A percentile compares a stretch with the other conserved stretches of the same genome.
Conservation (phyloP, 2,888 invertebrate genomes). For the Hydroisotoma schaefferi region DNA sequence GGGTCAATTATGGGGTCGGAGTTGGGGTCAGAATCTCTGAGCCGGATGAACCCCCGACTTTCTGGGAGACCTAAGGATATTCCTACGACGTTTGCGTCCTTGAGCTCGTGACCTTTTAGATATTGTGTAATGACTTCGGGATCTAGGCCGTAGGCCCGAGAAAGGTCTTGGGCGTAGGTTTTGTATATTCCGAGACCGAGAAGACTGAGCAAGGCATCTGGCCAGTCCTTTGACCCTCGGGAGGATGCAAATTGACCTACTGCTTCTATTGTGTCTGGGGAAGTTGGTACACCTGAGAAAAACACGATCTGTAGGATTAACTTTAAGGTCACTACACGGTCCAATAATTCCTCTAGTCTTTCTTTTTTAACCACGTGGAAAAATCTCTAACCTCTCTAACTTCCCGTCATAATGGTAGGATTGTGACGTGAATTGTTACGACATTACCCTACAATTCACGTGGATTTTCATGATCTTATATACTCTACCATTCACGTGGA, state of each 20-base stretch:
- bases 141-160: conserved; percentile 8
- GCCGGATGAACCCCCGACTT: conserved; percentile 16
- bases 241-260: conserved; percentile 3
- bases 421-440: too few relatives aligned
- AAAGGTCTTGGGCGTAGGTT: not conserved
- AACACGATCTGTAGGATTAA: too few relatives aligned
- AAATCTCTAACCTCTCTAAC: too few relatives aligned
- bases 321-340: too few relatives aligned
- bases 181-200: conserved; percentile 3
- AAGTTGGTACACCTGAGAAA: not conserved
- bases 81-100: conserved; percentile 19
- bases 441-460: too few relatives aligned
- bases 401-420: too few relatives aligned
- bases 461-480: too few relatives aligned
- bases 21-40: conserved; percentile 11
- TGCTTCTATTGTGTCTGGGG: conserved; percentile 3
- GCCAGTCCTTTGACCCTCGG: conserved; percentile 15
- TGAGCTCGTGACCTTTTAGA: not conserved
- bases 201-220: conserved; percentile 12
- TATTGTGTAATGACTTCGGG: not conserved
- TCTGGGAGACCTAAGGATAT: conserved; percentile 21
- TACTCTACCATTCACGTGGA: too few relatives aligned
- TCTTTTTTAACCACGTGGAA: too few relatives aligned
- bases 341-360: too few relatives aligned
- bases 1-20: conserved; percentile 22